Percentiles rank a stretch among this genome's conserved stretches.
Evolutionary conservation across 2,888 invertebrate species (phyloP).

Genomic region (Drosophila pseudotalamancana): DNA sequence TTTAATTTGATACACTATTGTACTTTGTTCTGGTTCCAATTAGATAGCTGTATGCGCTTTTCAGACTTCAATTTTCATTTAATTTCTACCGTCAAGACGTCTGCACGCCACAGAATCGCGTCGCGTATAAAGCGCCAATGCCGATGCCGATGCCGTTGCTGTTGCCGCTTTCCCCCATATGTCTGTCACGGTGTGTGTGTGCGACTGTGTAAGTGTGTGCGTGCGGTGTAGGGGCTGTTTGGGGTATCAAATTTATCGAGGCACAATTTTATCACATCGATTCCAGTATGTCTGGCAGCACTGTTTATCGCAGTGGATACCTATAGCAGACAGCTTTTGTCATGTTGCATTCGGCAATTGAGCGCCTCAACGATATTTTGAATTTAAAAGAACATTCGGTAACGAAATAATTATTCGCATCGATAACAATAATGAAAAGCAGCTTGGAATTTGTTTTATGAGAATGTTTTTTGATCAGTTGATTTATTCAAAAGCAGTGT

Average conservation of each 20-base stretch:
- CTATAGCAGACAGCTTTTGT: slow-evolving; percentile 31
- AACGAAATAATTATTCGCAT: background rate
- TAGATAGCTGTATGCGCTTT: slow-evolving; percentile 38
- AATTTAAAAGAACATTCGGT: background rate
- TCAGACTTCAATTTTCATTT: slow-evolving; percentile 24
- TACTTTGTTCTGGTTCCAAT: slow-evolving; percentile 31
- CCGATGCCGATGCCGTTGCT: slow-evolving; percentile 40
- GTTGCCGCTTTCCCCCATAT: slow-evolving; percentile 42
- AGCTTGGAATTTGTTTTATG: slow-evolving; percentile 8
- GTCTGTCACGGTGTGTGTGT: background rate
- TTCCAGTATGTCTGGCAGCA: slow-evolving; percentile 15
- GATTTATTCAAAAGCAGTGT: slow-evolving; percentile 71
- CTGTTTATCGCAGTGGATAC: slow-evolving; percentile 15
- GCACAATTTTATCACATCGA: slow-evolving; percentile 23
- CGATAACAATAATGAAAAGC: background rate
- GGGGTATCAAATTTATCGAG: slow-evolving; percentile 26
- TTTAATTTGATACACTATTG: slow-evolving; percentile 34
- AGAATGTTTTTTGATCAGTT: slow-evolving; percentile 52
- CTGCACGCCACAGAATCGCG: slow-evolving; percentile 63
- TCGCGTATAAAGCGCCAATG: slow-evolving; percentile 53
- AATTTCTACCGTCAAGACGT: slow-evolving; percentile 48
- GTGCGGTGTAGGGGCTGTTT: slow-evolving; percentile 43
- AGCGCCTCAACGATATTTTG: slow-evolving; percentile 4
- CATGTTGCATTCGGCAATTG: background rate
- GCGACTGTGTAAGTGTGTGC: slow-evolving; percentile 10